Base-by-base conservation (phyloP, 2,797 vertebrate species). In the Cryptoblepharus egeriae region DNA sequence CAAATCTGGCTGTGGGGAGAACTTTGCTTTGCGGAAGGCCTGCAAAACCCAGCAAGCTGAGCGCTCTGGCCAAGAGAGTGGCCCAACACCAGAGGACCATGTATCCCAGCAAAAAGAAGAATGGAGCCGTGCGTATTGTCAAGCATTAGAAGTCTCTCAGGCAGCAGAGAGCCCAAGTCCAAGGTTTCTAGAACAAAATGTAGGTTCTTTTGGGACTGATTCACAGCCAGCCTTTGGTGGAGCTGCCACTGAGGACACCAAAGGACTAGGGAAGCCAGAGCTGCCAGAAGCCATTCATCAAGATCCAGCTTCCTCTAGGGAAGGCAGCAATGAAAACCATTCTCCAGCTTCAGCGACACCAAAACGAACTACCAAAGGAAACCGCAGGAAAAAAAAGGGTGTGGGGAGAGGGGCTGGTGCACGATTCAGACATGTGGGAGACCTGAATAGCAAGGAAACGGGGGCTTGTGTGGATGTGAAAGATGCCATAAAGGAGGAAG, bases 361-460 rank as follows among this genome's bases (percentile, higher is more conserved):
- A 63, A 89, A 91, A 75, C 90, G 80, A 69, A 39, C 84, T 63
- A 83, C 88, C 77, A 94, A 93, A 85, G 93, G 93, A 80, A 93
- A 93, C 81, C 87, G 93, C 71, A 91, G 90, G 78, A 93, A 93
- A 85, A 94, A 58, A 94, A 96, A 18, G 94, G 97, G 78, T 93
- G 96, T 84, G 84, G 95, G 87, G 95, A 97, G 86, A 94, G 96
- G 86, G 0, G 83, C 84, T 45, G 39, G 80, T 39, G 73, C 83
- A 77, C 77, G 58, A 68, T 64, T 64, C 90, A 87, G 49, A 83
- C 87, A 52, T 75, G 90, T 45, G n/a, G 71, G 24, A 2, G 65
- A 52, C 65, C 30, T n/a, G 12, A n/a, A 28, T 28, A 70, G 55
- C 61, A 72, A 69, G n/a, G 75, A 75, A 79, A 8, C 13, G 24